Base-by-base conservation (phyloP, 2,797 vertebrate genomes). In the Apogon talboti region DNA sequence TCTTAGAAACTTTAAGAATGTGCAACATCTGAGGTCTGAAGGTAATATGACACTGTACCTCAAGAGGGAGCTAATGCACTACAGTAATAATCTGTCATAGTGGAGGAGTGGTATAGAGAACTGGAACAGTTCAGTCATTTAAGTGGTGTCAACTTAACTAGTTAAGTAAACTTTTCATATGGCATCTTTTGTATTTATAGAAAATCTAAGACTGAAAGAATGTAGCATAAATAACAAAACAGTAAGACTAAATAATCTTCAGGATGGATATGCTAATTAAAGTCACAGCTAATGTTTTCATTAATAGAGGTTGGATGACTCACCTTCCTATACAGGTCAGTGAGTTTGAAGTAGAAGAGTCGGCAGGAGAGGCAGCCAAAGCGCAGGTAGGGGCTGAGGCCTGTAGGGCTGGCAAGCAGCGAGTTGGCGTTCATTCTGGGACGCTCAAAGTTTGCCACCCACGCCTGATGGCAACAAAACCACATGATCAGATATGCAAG, bases 271-370 rank as follows among this genome's bases (percentile, higher is more conserved):
- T 21, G 19, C 19, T 2, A 21, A 21, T 2, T 21, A 21, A 21
- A 21, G 19, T 21, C 24, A 28, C 24, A 28, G 24, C 24, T 28
- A 28, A 21, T 21, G 19, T 21, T 21, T 21, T 21, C 19, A 21
- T 21, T 12, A 2, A n/a, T 14, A 33, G 33, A 1, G 0, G 12
- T 43, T 7, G 1, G 0, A 2, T 1, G 47, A 30, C 70, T 48
- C 91, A 95, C 97, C 97, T 99, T 98, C 89, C 91, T 96, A 90
- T 98, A 97, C 53, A 98, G 94, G 81, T 98, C 96, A 33, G 96
- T 97, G 85, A 98, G 92, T 76, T 98, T 98, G 92, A 97, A 98
- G 92, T 99, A 99, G 91, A 98, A 98, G 0, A 98, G 95, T n/a
- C 96, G 95, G 61, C 96, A 98, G 44, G 97, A 99, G 80, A 99